These are phyloP conservation scores for Tolmerus cingulatus DNA, from an alignment of 2,888 invertebrate genomes.

Conservation along the genomic window DNA sequence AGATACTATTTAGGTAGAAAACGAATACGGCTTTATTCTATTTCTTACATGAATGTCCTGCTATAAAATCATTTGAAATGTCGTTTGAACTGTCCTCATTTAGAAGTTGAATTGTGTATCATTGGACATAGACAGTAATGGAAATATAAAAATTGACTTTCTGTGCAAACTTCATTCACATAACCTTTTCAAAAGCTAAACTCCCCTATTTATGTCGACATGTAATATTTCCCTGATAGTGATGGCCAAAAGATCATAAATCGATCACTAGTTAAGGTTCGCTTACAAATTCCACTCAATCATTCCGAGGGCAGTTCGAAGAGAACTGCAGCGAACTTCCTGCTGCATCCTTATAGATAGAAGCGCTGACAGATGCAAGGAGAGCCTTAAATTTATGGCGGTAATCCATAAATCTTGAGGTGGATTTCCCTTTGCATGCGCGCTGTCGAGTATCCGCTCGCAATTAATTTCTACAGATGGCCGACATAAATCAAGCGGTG, in stretches of 20 bases:
- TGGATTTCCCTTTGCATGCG: slow-evolving; percentile 1
- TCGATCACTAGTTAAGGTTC: background rate
- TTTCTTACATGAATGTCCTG: background rate
- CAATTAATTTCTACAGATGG: slow-evolving; percentile 10
- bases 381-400: background rate
- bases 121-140: background rate
- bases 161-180: background rate
- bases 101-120: background rate
- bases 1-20: no score
- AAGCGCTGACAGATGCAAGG: background rate
- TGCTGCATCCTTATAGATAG: background rate
- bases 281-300: background rate
- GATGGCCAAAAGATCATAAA: background rate
- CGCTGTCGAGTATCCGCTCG: background rate
- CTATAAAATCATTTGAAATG: background rate
- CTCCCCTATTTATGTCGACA: background rate
- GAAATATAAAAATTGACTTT: background rate
- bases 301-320: background rate
- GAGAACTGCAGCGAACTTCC: background rate
- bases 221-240: background rate
- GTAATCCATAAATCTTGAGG: slow-evolving; percentile 10
- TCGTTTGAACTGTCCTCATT: background rate
- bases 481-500: background rate
- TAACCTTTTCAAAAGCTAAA: background rate
- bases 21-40: background rate